A percentile compares a stretch with the other conserved stretches of the same genome.
phyloP scores from a whole-genome alignment of 2,113 vertebrate species.

The Gadus macrocephalus region DNA sequence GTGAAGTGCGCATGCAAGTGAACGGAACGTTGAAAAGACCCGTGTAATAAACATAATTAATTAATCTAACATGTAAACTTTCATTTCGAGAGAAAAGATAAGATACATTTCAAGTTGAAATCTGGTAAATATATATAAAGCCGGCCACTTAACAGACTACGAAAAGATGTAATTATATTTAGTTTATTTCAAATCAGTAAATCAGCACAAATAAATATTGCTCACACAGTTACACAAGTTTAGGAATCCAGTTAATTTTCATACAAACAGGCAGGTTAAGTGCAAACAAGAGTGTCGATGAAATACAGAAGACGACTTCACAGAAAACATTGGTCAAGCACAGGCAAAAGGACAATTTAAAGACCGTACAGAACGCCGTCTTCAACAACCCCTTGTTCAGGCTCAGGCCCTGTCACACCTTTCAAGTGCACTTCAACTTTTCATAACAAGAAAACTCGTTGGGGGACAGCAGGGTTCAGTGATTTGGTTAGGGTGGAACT shows the following conservation, averaged over 20 bases:
- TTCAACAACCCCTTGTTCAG: neutral
- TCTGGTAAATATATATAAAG: neutral
- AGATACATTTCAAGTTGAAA: neutral
- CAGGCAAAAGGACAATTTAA: constrained; percentile 37
- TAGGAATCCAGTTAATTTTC: constrained; percentile 59
- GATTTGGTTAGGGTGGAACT: constrained; percentile 20
- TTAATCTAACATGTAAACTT: too few species aligned
- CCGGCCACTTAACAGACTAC: neutral
- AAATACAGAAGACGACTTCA: constrained; percentile 43
- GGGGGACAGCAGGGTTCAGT: constrained; percentile 19
- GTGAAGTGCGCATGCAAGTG: too few species aligned
- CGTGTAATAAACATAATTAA: too few species aligned
- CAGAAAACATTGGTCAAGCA: constrained; percentile 49
- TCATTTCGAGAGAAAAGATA: neutral
- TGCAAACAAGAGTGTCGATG: constrained; percentile 58
- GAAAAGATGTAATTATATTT: constrained; percentile 32
- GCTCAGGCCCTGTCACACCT: neutral
- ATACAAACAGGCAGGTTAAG: constrained; percentile 71
- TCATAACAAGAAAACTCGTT: constrained; percentile 4
- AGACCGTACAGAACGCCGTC: constrained; percentile 50
- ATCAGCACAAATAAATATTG: constrained; percentile 63
- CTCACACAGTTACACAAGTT: constrained; percentile 57
- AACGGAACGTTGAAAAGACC: too few species aligned
- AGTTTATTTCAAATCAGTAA: constrained; percentile 66
- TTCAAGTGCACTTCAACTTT: constrained; percentile 46